Evolutionary conservation across 2,797 vertebrate genomes (phyloP).

Genomic region (Glossophaga mutica): DNA sequence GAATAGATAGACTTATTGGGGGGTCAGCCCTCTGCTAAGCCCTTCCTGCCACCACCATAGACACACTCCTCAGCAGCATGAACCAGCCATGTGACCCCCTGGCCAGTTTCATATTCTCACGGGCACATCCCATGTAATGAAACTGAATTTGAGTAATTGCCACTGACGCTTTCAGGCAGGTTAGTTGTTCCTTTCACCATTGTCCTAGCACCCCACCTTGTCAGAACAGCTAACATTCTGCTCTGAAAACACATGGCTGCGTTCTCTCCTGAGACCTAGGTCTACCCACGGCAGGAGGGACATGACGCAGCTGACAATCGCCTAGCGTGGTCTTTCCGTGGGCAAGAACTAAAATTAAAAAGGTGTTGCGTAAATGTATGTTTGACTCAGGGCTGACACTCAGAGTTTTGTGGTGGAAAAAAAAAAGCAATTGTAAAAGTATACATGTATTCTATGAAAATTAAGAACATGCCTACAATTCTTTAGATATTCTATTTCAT

Average conservation of each 20-base stretch:
- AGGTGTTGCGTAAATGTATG: neutral
- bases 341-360: neutral
- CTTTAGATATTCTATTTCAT: neutral
- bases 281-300: neutral
- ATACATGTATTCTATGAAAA: neutral
- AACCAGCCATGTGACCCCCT: neutral
- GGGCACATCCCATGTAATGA: neutral
- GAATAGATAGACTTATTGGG: neutral
- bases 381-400: neutral
- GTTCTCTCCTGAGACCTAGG: neutral
- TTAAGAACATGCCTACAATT: neutral
- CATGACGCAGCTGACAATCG: neutral
- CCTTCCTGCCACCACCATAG: neutral
- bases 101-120: neutral
- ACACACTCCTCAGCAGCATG: neutral
- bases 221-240: neutral
- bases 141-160: neutral
- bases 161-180: neutral
- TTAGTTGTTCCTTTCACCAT: neutral
- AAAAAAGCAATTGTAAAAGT: neutral
- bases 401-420: neutral
- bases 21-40: neutral
- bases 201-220: neutral
- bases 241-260: neutral
- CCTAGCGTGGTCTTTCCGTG: neutral